phyloP scores from a whole-genome alignment of 2,888 invertebrate genomes.

The Temnothorax unifasciatus region DNA sequence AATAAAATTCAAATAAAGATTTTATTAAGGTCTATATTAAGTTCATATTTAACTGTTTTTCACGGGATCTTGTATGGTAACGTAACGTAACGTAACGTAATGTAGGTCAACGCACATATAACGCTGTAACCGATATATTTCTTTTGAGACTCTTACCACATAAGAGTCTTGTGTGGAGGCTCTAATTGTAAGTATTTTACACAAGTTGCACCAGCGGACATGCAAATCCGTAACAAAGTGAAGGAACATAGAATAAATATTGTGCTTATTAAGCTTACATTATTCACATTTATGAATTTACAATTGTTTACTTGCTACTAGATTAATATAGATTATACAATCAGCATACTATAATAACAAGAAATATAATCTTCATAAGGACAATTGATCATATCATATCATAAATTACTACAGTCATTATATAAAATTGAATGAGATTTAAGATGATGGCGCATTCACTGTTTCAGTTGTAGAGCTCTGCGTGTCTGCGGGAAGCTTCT shows the following conservation, averaged over 20 bases:
- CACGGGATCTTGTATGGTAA: too few species aligned
- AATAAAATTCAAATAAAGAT: too few species aligned
- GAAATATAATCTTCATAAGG: not conserved
- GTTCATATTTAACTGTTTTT: too few species aligned
- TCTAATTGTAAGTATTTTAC: not conserved
- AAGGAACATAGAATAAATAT: not conserved
- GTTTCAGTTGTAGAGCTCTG: constrained; percentile 81
- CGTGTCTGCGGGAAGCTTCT: constrained; percentile 79
- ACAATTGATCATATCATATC: not conserved
- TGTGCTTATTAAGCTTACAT: not conserved
- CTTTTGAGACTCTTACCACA: too few species aligned
- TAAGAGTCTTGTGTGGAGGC: too few species aligned
- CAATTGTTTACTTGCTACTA: not conserved
- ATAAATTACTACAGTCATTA: not conserved
- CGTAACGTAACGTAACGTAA: too few species aligned
- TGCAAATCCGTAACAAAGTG: too few species aligned
- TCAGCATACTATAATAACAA: not conserved
- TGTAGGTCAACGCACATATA: too few species aligned
- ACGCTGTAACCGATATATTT: too few species aligned
- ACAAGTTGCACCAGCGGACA: not conserved
- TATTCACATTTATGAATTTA: not conserved
- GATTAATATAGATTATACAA: not conserved
- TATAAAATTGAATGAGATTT: constrained; percentile 3
- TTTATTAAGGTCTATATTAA: too few species aligned
- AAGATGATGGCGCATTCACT: constrained; percentile 73